Evolutionary conservation across 2,888 invertebrate genomes (phyloP).

Genomic region (Papilio gigon): DNA sequence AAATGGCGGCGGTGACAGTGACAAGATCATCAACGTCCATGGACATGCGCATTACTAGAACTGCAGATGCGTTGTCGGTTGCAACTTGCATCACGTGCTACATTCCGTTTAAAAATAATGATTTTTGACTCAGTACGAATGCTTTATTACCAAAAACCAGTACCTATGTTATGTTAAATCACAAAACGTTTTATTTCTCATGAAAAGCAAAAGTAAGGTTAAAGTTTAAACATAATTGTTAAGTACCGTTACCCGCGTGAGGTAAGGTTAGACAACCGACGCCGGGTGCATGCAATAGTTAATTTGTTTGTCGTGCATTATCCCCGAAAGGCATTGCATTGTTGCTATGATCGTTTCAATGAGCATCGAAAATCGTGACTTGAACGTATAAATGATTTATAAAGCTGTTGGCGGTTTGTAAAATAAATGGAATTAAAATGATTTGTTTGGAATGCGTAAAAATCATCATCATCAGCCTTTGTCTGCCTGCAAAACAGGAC

Average conservation of each 20-base stretch:
- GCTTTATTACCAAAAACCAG: too few species aligned
- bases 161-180: background rate
- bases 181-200: constrained; percentile 26
- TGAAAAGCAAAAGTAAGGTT: constrained; percentile 35
- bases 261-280: background rate
- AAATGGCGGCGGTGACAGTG: too few species aligned
- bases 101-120: too few species aligned
- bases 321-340: constrained; percentile 4
- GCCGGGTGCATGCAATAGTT: constrained; percentile 30
- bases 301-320: constrained; percentile 25
- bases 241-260: constrained; percentile 30
- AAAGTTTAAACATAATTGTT: constrained; percentile 35
- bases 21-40: too few species aligned
- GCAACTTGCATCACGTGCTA: too few species aligned
- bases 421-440: constrained; percentile 2
- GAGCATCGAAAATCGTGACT: constrained; percentile 28
- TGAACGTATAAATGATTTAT: constrained; percentile 8
- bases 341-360: constrained; percentile 8
- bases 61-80: too few species aligned
- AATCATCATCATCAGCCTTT: too few species aligned
- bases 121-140: too few species aligned
- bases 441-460: background rate
- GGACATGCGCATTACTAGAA: too few species aligned
- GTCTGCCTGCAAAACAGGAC: too few species aligned
- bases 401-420: background rate